A percentile compares a stretch with the other conserved stretches of the same genome.
Conservation (phyloP, 64 coral and sea anemone species). For the Montipora cactus region DNA sequence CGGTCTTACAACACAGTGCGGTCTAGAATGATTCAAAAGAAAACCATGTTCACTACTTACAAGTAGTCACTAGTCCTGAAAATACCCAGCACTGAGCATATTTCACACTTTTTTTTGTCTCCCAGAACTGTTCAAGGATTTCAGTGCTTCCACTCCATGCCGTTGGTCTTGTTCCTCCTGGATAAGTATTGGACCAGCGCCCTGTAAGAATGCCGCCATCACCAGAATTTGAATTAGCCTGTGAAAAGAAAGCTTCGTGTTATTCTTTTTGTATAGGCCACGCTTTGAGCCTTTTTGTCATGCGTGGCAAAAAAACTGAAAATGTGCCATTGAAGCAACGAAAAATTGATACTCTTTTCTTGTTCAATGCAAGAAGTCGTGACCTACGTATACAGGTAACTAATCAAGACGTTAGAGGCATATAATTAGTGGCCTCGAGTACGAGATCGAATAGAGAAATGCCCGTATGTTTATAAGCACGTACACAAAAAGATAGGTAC, state of each 20-base stretch:
- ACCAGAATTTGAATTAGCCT: slow-evolving; percentile 81
- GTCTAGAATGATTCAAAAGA: background rate
- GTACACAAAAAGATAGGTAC: too few relatives aligned
- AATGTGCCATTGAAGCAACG: too few relatives aligned
- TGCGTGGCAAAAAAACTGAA: too few relatives aligned
- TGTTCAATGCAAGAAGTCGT: too few relatives aligned
- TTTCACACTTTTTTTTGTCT: slow-evolving; percentile 44
- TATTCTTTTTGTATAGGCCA: background rate
- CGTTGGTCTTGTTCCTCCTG: slow-evolving; percentile 48
- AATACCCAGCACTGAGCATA: slow-evolving; percentile 96
- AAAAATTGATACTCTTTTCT: too few relatives aligned
- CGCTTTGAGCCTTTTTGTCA: too few relatives aligned
- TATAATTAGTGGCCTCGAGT: too few relatives aligned
- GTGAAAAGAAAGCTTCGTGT: background rate
- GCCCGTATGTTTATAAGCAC: too few relatives aligned
- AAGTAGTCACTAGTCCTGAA: slow-evolving; percentile 88
- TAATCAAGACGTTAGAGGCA: too few relatives aligned
- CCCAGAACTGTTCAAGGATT: slow-evolving; percentile 76
- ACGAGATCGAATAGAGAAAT: too few relatives aligned
- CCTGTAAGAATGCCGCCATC: slow-evolving; percentile 81
- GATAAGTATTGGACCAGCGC: slow-evolving; percentile 74
- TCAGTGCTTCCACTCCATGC: slow-evolving; percentile 77
- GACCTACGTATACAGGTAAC: too few relatives aligned
- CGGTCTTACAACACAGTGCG: too few relatives aligned
- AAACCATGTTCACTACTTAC: slow-evolving; percentile 47